phyloP scores from a whole-genome alignment of 2,888 invertebrate species.

The Omphaloscelis lunosa region DNA sequence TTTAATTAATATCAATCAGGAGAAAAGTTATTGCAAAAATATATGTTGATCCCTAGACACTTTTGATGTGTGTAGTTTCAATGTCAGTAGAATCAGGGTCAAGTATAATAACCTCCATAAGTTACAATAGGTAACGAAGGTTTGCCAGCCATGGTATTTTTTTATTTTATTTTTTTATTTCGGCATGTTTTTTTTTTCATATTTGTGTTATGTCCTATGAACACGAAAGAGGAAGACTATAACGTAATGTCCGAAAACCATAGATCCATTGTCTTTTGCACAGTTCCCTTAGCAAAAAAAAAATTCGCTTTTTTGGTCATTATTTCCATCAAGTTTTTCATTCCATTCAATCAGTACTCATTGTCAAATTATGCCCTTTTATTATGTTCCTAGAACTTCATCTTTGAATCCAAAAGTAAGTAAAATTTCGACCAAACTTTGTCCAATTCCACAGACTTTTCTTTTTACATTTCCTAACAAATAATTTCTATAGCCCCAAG shows the following conservation, averaged over 20 bases:
- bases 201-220: neutral
- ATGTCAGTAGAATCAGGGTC: neutral
- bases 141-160: neutral
- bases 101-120: neutral
- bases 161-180: neutral
- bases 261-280: neutral
- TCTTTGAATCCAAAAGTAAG: conserved; percentile 20
- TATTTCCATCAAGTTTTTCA: neutral
- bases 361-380: conserved; percentile 3
- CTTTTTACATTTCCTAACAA: conserved; percentile 48
- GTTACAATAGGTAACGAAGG: neutral
- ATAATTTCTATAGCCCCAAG: conserved; percentile 56
- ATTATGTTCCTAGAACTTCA: conserved; percentile 18
- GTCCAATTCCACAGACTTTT: conserved; percentile 42
- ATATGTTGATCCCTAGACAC: too few relatives aligned
- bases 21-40: too few relatives aligned
- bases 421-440: conserved; percentile 42
- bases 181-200: neutral
- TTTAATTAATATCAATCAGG: too few relatives aligned
- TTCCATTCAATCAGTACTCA: conserved; percentile 2
- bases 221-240: neutral
- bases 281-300: neutral
- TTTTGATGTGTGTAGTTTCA: too few relatives aligned
- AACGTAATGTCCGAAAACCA: neutral
- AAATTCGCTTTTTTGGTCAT: neutral